Percentiles rank a stretch among this genome's conserved stretches.
Conservation (phyloP, 2,888 invertebrate species). For the Tryphoninae sp. region DNA sequence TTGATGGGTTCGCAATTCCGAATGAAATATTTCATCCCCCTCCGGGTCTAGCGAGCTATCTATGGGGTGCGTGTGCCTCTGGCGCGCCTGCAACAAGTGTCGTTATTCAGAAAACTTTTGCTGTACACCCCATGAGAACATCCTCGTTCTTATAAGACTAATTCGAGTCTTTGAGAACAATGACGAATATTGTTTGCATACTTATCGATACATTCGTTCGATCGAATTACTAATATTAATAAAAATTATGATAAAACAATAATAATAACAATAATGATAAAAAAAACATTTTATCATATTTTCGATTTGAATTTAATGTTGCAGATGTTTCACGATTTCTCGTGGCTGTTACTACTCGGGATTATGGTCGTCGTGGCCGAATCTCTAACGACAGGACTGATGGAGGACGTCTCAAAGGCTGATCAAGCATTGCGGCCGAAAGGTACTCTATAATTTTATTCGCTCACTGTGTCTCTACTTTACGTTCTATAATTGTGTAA, state of each 20-base stretch:
- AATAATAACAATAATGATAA: not conserved
- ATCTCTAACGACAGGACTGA: conserved; percentile 73
- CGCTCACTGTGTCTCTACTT: not conserved
- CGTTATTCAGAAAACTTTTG: conserved; percentile 39
- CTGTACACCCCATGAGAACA: conserved; percentile 8
- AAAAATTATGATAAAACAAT: not conserved
- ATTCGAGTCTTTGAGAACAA: not conserved
- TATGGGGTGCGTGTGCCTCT: conserved; percentile 15
- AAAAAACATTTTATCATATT: not conserved
- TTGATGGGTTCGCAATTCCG: conserved; percentile 13
- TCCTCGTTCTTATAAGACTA: not conserved
- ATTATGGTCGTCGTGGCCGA: conserved; percentile 68
- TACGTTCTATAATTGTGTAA: too few species aligned
- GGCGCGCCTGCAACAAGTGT: conserved; percentile 64
- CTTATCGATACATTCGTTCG: not conserved
- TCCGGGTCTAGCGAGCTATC: not conserved
- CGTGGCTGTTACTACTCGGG: conserved; percentile 70
- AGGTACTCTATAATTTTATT: conserved; percentile 68
- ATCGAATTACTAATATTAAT: not conserved
- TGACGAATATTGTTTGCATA: not conserved
- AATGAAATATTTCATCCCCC: conserved; percentile 15
- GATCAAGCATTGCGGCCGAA: conserved; percentile 76
- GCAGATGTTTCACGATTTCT: conserved; percentile 72
- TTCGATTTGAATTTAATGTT: conserved; percentile 15
- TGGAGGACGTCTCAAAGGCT: conserved; percentile 75